A percentile compares a stretch with the other conserved stretches of the same genome.
Conservation (phyloP, 2,113 vertebrate genomes). For the Polypterus senegalus region DNA sequence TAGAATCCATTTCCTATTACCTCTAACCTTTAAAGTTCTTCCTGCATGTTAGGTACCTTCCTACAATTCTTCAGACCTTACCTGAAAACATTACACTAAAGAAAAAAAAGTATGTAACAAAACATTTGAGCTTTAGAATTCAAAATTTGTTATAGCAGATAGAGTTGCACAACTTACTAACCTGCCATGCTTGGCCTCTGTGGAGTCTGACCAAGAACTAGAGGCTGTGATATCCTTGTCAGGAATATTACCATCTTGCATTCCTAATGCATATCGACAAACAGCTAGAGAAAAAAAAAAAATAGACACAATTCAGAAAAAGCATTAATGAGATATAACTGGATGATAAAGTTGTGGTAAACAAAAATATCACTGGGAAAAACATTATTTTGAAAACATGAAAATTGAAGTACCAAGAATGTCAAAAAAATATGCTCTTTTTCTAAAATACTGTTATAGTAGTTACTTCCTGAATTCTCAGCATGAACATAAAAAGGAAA, state of each 20-base stretch:
- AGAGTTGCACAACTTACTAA: slow-evolving; percentile 17
- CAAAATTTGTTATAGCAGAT: neutral
- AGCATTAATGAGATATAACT: neutral
- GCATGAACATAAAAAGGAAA: too few relatives aligned
- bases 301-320: too few relatives aligned
- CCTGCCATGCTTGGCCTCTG: slow-evolving; percentile 83
- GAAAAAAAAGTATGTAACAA: too few relatives aligned
- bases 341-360: too few relatives aligned
- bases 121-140: too few relatives aligned
- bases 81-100: neutral
- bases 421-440: too few relatives aligned
- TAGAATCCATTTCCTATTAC: neutral
- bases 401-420: too few relatives aligned
- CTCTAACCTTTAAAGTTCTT: neutral
- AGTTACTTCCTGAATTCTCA: too few relatives aligned
- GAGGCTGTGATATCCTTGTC: slow-evolving; percentile 79
- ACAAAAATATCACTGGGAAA: too few relatives aligned
- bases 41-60: neutral
- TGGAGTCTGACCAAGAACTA: slow-evolving; percentile 86
- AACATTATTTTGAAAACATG: too few relatives aligned
- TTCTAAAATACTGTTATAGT: too few relatives aligned
- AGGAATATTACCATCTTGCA: slow-evolving; percentile 79
- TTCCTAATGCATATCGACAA: slow-evolving; percentile 85
- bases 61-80: neutral
- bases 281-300: slow-evolving; percentile 41